phyloP scores from a whole-genome alignment of 2,797 vertebrate species.

The Falco concolor region DNA sequence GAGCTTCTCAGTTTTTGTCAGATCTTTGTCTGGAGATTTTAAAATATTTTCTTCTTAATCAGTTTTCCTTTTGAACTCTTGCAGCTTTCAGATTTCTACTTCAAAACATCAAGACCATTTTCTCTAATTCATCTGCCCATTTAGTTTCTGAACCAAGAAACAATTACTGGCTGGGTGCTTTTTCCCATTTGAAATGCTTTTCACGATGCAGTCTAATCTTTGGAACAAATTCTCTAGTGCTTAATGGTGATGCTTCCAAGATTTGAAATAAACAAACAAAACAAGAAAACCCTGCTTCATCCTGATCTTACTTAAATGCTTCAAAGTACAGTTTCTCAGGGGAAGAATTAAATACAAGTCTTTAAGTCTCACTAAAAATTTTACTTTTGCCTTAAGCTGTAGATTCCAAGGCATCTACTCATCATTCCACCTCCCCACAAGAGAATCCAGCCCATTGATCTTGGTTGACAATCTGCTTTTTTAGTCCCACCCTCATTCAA shows the following conservation, averaged over 20 bases:
- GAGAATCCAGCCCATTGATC: background rate
- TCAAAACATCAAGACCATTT: background rate
- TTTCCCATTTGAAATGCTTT: background rate
- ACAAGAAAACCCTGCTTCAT: background rate
- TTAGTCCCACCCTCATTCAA: background rate
- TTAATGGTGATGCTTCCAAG: background rate
- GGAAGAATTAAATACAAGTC: background rate
- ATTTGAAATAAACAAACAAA: background rate
- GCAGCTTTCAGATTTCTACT: background rate
- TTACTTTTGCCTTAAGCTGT: conserved; percentile 3
- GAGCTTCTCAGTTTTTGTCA: background rate
- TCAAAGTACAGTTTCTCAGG: background rate
- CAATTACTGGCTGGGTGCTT: background rate
- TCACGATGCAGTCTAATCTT: background rate
- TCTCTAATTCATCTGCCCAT: background rate
- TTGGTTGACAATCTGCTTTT: conserved; percentile 5
- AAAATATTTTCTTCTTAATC: background rate
- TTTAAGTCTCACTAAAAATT: background rate
- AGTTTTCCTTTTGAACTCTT: background rate
- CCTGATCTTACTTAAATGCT: background rate
- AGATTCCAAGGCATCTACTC: background rate
- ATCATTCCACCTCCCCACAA: background rate
- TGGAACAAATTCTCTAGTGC: background rate
- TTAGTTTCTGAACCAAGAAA: background rate
- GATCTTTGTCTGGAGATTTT: background rate